Conservation (phyloP, 2,888 invertebrate species). For the Drosophila neoperkinsi region DNA sequence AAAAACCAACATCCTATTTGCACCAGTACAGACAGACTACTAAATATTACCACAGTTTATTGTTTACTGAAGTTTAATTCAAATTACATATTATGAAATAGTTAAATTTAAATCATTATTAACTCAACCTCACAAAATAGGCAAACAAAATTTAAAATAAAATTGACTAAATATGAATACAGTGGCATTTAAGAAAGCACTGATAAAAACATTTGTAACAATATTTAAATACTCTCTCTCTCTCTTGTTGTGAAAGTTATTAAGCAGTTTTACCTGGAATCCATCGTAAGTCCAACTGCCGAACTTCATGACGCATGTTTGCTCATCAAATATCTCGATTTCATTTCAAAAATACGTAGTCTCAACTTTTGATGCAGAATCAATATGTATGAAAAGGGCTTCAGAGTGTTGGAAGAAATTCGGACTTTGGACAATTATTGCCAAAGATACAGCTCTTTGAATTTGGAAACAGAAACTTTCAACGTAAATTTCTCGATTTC, state of each 20-base stretch:
- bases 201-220: neutral
- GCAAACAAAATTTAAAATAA: neutral
- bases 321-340: constrained; percentile 94
- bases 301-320: constrained; percentile 95
- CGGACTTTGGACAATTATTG: too few relatives aligned
- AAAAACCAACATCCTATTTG: neutral
- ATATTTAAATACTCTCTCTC: neutral
- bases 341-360: too few relatives aligned
- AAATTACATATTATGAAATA: neutral
- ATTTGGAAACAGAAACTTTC: too few relatives aligned
- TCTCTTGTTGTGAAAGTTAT: neutral
- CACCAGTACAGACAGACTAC: neutral
- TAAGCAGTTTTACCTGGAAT: constrained; percentile 88
- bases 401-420: too few relatives aligned
- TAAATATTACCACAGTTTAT: neutral
- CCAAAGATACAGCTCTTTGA: too few relatives aligned
- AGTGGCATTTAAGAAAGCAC: neutral
- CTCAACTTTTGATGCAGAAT: too few relatives aligned
- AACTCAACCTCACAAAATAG: neutral
- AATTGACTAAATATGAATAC: neutral
- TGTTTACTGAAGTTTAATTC: neutral
- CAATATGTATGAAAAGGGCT: too few relatives aligned
- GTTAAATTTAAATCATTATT: neutral
- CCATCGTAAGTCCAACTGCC: constrained; percentile 94
- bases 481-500: too few relatives aligned